phyloP scores from a whole-genome alignment of 2,797 vertebrate genomes.

The Syncerus caffer region DNA sequence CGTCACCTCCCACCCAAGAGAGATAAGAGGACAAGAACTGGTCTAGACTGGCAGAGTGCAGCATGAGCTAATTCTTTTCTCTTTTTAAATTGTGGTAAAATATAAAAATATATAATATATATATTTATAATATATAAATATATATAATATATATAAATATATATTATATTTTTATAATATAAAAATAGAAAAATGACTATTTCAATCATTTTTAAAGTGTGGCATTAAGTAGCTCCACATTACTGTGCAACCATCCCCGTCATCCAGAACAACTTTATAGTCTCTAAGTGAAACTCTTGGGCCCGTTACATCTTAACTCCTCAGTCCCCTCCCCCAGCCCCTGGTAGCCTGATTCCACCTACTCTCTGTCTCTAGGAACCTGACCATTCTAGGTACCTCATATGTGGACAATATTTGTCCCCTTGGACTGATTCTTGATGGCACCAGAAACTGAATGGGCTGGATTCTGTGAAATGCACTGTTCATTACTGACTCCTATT shows the following conservation, averaged over 20 bases:
- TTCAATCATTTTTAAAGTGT: not conserved
- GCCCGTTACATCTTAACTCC: not conserved
- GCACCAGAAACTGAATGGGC: not conserved
- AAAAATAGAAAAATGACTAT: not conserved
- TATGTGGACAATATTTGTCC: not conserved
- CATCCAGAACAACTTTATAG: not conserved
- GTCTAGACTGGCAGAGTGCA: not conserved
- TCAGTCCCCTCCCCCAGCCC: accelerated
- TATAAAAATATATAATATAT: too few relatives aligned
- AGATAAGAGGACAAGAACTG: not conserved
- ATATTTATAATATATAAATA: not conserved
- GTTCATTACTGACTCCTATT: accelerated
- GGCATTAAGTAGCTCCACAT: not conserved
- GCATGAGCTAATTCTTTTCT: not conserved
- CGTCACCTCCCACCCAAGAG: accelerated
- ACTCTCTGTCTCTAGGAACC: not conserved
- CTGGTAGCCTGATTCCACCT: not conserved
- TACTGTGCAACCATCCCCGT: accelerated
- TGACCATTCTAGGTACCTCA: not conserved
- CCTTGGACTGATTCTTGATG: not conserved
- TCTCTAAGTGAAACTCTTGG: not conserved
- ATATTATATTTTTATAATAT: not conserved
- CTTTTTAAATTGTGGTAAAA: not conserved
- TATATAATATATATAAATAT: too few relatives aligned
- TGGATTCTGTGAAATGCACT: not conserved